Evolutionary conservation across 2,888 invertebrate genomes (phyloP).

Genomic region (Ophion obscuratus): DNA sequence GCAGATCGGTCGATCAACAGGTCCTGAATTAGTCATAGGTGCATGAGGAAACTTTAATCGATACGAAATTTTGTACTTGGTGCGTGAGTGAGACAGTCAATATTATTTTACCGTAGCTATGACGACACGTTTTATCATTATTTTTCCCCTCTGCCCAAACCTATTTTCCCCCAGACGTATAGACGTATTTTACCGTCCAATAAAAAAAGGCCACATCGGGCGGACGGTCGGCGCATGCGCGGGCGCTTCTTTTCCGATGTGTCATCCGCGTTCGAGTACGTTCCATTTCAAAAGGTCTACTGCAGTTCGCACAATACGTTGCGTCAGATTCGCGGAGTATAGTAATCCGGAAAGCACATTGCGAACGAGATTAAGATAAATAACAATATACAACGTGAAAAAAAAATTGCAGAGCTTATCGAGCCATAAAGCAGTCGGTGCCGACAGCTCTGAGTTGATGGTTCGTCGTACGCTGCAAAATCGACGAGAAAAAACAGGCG

Average conservation of each 20-base stretch:
- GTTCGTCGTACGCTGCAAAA: neutral
- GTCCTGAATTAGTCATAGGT: slow-evolving; percentile 59
- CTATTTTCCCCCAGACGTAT: neutral
- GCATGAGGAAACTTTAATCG: slow-evolving; percentile 21
- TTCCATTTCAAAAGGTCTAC: slow-evolving; percentile 46
- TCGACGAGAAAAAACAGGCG: neutral
- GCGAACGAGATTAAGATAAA: slow-evolving; percentile 3
- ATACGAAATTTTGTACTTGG: slow-evolving; percentile 9
- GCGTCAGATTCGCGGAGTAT: slow-evolving; percentile 46
- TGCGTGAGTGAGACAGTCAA: neutral
- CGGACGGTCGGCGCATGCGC: slow-evolving; percentile 35
- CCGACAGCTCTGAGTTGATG: slow-evolving; percentile 21
- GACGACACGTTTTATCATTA: slow-evolving; percentile 17
- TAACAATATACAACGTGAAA: neutral
- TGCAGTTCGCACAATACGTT: slow-evolving; percentile 46
- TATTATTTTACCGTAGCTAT: slow-evolving; percentile 35
- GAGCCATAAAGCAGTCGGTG: slow-evolving; percentile 15
- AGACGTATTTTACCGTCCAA: slow-evolving; percentile 28
- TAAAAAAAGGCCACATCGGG: slow-evolving; percentile 49
- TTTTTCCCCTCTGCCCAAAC: neutral
- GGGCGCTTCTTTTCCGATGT: neutral
- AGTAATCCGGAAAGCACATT: neutral
- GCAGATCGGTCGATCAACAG: slow-evolving; percentile 53
- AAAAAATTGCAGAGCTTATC: slow-evolving; percentile 8
- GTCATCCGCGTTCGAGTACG: slow-evolving; percentile 21